Base-by-base conservation (phyloP, 2,888 invertebrate genomes). In the Galerucella pusilla region DNA sequence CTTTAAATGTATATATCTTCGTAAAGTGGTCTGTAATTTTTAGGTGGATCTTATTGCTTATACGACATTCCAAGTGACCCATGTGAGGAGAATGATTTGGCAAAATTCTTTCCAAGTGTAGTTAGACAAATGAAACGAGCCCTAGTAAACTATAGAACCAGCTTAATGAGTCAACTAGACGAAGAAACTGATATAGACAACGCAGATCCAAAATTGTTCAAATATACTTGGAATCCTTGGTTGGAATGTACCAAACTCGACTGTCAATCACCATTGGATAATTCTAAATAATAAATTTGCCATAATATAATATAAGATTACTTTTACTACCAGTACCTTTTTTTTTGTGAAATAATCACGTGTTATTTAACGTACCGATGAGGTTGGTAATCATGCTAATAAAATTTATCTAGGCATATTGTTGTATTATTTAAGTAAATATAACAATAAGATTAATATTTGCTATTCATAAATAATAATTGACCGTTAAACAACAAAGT, bases 11-110 rank as follows among this genome's bases (percentile, higher is more conserved):
- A 35, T 5, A 35, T 35, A 6, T 7, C 7, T 28, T 25, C 9
- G 67, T 68, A 49, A 5, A 28, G 35, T 25, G 28, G n/a, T 64
- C 16, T 2, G 6, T 25, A 9, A 12, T 57, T 70, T 54, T 45
- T 84, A 91, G 91, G 84, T 76, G 90, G 86, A 57, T 89, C 90
- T 6, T 91, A 92, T n/a, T 94, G 94, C 81, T 89, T 94, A 14
- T 96, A 92, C 87, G 93, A 96, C 85, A 91, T 96, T 61, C 90
- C 91, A 0, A 90, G 90, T 68, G 96, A 96, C 86, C 96, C 96
- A 0, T 93, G 94, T 82, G 96, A 96, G 85, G 92, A 92, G 70
- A 91, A 91, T 81, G 94, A 96, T 83, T 84, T 92, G 64, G 90
- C 91, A 84, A 84, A 86, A 66, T 88, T 86, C 71, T 90, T 90